Evolutionary conservation across 2,888 invertebrate species (phyloP).

Genomic region (Limnephilus lunatus): DNA sequence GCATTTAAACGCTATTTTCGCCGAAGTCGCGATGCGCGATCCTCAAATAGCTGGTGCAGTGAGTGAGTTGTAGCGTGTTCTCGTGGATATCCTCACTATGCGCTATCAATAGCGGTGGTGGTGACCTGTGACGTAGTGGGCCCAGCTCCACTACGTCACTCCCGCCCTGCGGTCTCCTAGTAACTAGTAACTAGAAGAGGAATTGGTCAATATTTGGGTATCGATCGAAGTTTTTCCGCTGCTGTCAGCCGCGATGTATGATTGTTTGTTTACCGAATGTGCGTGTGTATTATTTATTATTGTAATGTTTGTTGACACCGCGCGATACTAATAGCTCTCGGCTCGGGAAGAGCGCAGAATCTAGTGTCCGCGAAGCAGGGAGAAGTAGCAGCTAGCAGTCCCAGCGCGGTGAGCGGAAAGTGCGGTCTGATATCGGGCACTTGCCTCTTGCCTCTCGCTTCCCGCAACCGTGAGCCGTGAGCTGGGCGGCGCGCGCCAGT

Average conservation of each 20-base stretch:
- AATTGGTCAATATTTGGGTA: conserved; percentile 5
- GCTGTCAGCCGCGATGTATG: neutral
- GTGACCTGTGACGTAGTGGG: neutral
- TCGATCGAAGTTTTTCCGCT: conserved; percentile 16
- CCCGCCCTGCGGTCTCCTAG: neutral
- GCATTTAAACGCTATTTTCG: conserved; percentile 3
- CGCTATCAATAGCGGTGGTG: neutral
- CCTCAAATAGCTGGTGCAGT: conserved; percentile 25
- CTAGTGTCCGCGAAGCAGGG: neutral
- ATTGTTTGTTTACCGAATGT: neutral
- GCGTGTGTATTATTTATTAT: neutral
- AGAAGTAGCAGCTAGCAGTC: conserved; percentile 25
- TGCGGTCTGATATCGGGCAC: neutral
- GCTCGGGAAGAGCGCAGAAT: neutral
- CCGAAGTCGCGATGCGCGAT: neutral
- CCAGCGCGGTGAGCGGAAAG: neutral
- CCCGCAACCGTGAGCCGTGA: conserved; percentile 67
- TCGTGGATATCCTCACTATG: neutral
- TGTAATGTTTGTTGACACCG: neutral
- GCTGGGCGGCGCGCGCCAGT: conserved; percentile 72
- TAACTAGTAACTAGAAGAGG: neutral
- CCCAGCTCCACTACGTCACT: neutral
- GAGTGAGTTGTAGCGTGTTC: neutral
- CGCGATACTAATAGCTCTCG: neutral
- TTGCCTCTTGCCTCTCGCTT: neutral